These are phyloP conservation scores for Betta splendens DNA, from an alignment of 2,797 vertebrate genomes.

Conservation along the genomic window DNA sequence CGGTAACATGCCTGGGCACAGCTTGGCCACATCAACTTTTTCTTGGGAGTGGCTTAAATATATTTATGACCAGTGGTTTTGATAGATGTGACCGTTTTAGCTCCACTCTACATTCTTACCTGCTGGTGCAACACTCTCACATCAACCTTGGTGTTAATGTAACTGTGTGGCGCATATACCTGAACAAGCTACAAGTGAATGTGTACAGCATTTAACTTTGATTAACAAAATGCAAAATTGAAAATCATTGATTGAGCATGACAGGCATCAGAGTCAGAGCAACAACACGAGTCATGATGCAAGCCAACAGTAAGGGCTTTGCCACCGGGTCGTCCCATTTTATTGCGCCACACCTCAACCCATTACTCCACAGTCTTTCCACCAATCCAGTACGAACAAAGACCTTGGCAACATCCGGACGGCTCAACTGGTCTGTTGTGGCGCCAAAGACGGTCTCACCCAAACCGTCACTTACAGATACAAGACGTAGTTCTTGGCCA, in stretches of 20 bases:
- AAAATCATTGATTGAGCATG: neutral
- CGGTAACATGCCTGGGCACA: neutral
- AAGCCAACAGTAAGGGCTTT: constrained; percentile 9
- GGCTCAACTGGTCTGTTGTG: constrained; percentile 56
- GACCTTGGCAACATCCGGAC: constrained; percentile 53
- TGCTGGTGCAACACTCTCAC: neutral
- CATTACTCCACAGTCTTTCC: constrained; percentile 23
- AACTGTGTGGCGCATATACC: too few species aligned
- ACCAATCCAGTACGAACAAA: constrained; percentile 55
- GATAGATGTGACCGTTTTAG: neutral
- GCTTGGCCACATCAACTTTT: neutral
- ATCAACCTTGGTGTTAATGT: too few species aligned
- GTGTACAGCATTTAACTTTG: neutral
- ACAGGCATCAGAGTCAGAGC: neutral
- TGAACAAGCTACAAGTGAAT: too few species aligned
- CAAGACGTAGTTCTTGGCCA: constrained; percentile 59
- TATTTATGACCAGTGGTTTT: too few species aligned
- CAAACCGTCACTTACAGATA: constrained; percentile 22
- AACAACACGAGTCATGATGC: constrained; percentile 9
- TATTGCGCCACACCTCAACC: constrained; percentile 12
- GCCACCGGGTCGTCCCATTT: constrained; percentile 8
- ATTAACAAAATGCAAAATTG: neutral
- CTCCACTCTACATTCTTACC: neutral
- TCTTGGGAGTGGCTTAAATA: neutral
- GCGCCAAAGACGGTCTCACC: constrained; percentile 65